Base-by-base conservation (phyloP, 1,140 invertebrate species). In the Drosophila rufa region DNA sequence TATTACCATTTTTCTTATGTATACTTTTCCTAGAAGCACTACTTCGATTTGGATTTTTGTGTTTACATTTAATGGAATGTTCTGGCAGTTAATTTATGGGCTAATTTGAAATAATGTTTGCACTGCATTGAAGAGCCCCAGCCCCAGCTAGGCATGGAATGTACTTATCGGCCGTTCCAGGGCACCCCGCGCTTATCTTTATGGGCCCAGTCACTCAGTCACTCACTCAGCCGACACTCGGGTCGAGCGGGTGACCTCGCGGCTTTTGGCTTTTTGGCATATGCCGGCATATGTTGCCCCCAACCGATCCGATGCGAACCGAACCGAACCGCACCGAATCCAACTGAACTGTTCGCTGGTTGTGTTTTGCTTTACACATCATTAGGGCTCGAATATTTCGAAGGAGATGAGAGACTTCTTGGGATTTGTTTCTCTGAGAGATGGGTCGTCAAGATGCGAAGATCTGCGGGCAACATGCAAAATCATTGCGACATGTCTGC, bases 401-500 rank as follows among this genome's bases (percentile, higher is more conserved):
- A n/a, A 43, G 33, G 45, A 58, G 57, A 50, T 40, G 40, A 43
- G 59, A 64, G 53, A 40, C 60, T 45, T 38, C 43, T 71, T 51
- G 51, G 33, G 51, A 55, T 55, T 53, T 19, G n/a, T 36, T 36
- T 17, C 50, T 53, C 27, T 42, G 61, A 11, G 14, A 43, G 51
- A 53, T 60, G 47, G 42, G 12, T 42, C 14, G 22, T 47, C 42
- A 68, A 79, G 47, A 59, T 53, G 47, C 40, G 33, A 45, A 57
- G 75, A 75, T 58, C 51, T 56, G 48, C 27, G 61, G 47, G 33
- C 40, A 58, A 64, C 12, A 82, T 76, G 66, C 64, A 75, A 66
- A 69, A 71, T 53, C 65, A 66, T 50, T 48, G 33, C 38, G 75
- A 82, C 79, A 82, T 82, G 67, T 82, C 79, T 81, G 73, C 73